Evolutionary conservation across 2,113 vertebrate genomes (phyloP), one percentile per base, ranked within the genome.

Genomic region (Struthio camelus): DNA sequence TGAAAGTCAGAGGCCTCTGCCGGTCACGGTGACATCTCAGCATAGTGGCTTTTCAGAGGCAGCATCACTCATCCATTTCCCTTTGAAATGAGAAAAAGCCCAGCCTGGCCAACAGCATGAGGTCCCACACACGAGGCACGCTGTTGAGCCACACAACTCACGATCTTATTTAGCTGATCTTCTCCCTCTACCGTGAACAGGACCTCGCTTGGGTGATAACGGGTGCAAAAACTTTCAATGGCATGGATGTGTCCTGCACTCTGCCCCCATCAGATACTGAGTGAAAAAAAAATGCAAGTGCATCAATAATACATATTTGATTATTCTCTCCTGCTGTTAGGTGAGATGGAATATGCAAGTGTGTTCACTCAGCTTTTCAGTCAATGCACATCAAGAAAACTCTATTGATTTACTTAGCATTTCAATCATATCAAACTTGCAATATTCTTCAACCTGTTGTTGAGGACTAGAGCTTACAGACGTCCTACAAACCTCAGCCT

Each of bases 271-370:
- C 30, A 72, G 42, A 51, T 16, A 64, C 25, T 20, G 16, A 72
- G 51, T 38, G 40, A 82, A 90, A 30, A 27, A 40, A 18, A 76
- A 48, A 23, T 6, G 30, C n/a, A 9, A 5, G 10, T 15, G 19
- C 4, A 53, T 1, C 6, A 42, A 3, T 53, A 71, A 27, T 17
- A 27, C 38, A 25, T 53, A 27, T 87, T 54, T 85, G 20, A 46
- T 20, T 23, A 22, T 81, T 87, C n/a, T 64, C 23, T 59, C 20
- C 46, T 82, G 46, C 13, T 38, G 10, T 22, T 48, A 14, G 17
- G 28, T 70, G 65, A 79, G 83, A 79, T 7, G 66, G 62, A 75
- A 24, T 51, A 40, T 0, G 0, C 40, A 14, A 0, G 0, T 17
- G 25, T 69, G 19, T 64, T 85, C 0, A 3, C 17, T 88, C 42